A percentile compares a stretch with the other conserved stretches of the same genome.
Conservation (phyloP, 2,113 vertebrate genomes). For the Elaphurus davidianus region DNA sequence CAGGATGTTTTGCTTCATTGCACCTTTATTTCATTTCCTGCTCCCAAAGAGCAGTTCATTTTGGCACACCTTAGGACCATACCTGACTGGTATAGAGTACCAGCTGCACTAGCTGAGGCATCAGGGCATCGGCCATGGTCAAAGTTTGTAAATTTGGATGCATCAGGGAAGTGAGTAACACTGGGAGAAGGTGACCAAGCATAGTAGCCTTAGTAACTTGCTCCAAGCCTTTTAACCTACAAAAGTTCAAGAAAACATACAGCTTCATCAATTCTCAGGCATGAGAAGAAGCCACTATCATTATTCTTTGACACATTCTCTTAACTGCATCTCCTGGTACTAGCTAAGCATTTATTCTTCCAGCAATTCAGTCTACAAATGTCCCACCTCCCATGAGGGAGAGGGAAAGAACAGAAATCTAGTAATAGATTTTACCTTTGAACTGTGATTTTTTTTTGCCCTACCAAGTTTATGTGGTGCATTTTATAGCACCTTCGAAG, state of each 20-base stretch:
- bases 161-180: conserved; percentile 96
- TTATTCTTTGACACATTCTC: background rate
- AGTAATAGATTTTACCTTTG: background rate
- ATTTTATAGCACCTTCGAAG: background rate
- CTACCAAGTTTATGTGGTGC: background rate
- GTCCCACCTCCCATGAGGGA: background rate
- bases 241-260: conserved; percentile 59
- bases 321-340: background rate
- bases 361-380: background rate
- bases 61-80: background rate
- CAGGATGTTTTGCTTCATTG: background rate
- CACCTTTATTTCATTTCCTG: background rate
- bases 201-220: conserved; percentile 98
- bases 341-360: background rate
- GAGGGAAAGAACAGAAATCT: background rate
- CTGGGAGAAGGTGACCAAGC: conserved; percentile 96
- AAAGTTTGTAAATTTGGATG: conserved; percentile 97
- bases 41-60: background rate
- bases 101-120: conserved; percentile 97
- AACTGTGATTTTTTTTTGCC: background rate
- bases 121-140: conserved; percentile 94
- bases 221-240: conserved; percentile 95
- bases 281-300: background rate
- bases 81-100: conserved; percentile 99
- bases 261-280: background rate